Evolutionary conservation across 2,113 vertebrate genomes (phyloP), one percentile per base, ranked within the genome.

Genomic region (Grammomys dolichurus): DNA sequence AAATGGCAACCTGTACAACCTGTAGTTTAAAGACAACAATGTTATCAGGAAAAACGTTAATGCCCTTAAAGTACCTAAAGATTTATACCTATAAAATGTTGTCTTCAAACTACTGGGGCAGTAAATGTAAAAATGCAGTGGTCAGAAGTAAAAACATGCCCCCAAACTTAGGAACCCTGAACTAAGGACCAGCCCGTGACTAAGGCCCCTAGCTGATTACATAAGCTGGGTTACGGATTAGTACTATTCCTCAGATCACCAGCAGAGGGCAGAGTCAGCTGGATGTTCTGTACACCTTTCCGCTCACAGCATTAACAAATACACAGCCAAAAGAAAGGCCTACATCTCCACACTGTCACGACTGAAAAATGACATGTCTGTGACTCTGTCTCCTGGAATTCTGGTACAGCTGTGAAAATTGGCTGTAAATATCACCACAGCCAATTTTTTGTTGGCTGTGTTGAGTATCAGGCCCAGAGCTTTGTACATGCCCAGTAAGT

Each of bases 211-310:
- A 22, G 20, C 8, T 12, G 63, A 70, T 80, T 54, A 54, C 43
- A 33, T 73, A 89, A 4, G 2, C 43, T 65, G 70, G 58, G 40
- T 63, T 70, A 86, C 36, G 67, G 28, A 69, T 36, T 4, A 54
- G 67, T 5, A 46, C 72, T 51, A 91, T n/a, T 70, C 67, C 36
- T 11, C 54, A 8, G 0, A 85, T 6, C 3, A 75, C 93, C 95
- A 97, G 85, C 73, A 96, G 97, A 95, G 96, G 97, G 95, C 92
- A 87, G 90, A 2, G 19, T 33, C 84, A 82, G 43, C 36, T 14
- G 43, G 36, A 56, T 80, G 88, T 65, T 89, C 85, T 7, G 24
- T 46, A 77, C 19, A 58, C 19, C 70, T 75, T 60, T 31, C 36
- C n/a, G 60, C n/a, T 91, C 54, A 22, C 10, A 63, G 48, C 10